Evolutionary conservation across 2,797 vertebrate species (phyloP), one percentile per base, ranked within the genome.

Genomic region (Lophius americanus): DNA sequence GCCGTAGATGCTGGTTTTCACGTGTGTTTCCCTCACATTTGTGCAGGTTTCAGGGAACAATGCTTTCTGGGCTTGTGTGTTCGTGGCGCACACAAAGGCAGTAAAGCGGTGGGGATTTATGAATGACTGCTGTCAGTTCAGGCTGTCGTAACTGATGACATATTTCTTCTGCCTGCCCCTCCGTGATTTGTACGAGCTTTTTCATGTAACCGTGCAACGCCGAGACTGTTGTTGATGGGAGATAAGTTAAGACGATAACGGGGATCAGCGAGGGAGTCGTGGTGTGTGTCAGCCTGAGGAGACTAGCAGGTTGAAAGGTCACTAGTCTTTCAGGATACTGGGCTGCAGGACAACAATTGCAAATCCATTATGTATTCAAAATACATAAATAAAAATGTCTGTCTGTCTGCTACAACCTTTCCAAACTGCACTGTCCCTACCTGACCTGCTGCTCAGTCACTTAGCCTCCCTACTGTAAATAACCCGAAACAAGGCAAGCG

Each of bases 41-140:
- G 41, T 55, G 70, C 72, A 63, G 58, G 60, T 79, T 70, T 87
- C 42, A 76, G 53, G 60, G 66, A 43, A 87, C 87, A 89, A 83
- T 82, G 59, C 68, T 47, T 70, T 51, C 66, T 60, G 68, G 66
- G 68, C 64, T 79, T 70, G 72, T 83, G 78, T 78, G 73, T 76
- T 78, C 67, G 10, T 42, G 58, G 44, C 0, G 49, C 68, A 41
- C 55, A 82, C 67, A 72, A 72, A 81, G 60, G 52, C 64, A 73
- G 70, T 70, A 75, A 74, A 82, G 75, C 59, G 13, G 57, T 6
- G 9, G n/a, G 68, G 76, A 60, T 70, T 82, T 77, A 74, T 71
- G 79, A 79, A 83, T 68, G 60, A 74, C 68, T 75, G 69, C 49
- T 23, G 65, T 78, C 61, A 73, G 76, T 84, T 81, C 80, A 23